A percentile compares a stretch with the other conserved stretches of the same genome.
Evolutionary conservation across 2,797 vertebrate genomes (phyloP).

Genomic region (Lerista edwardsae): DNA sequence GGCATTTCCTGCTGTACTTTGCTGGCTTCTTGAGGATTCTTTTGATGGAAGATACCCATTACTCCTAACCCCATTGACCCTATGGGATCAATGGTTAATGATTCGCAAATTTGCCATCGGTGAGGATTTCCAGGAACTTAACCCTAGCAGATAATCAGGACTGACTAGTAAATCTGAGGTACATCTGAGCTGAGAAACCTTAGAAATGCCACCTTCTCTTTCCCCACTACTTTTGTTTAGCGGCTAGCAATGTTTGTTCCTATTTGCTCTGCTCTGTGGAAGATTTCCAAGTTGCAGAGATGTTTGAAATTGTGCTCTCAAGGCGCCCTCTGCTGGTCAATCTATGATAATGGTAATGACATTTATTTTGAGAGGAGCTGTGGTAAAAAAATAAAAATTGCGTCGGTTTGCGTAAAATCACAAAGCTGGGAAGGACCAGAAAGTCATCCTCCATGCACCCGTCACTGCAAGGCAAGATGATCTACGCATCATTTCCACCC

Average conservation of each 20-base stretch:
- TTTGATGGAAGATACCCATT: too few relatives aligned
- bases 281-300: background rate
- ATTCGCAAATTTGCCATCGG: too few relatives aligned
- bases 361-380: background rate
- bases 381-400: background rate
- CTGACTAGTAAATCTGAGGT: too few relatives aligned
- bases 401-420: background rate
- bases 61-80: too few relatives aligned
- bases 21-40: too few relatives aligned
- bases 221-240: background rate
- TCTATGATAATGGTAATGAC: conserved; percentile 12
- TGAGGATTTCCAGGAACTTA: too few relatives aligned
- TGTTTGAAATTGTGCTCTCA: conserved; percentile 51
- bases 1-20: too few relatives aligned
- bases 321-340: conserved; percentile 67
- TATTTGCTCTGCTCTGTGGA: background rate
- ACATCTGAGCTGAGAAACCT: background rate
- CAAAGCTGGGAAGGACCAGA: background rate
- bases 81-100: too few relatives aligned
- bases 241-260: background rate
- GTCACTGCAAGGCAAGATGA: background rate
- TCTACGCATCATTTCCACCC: background rate
- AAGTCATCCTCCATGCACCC: background rate
- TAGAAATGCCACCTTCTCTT: background rate
- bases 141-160: too few relatives aligned